phyloP scores from a whole-genome alignment of 2,797 vertebrate genomes.

The Muraenolepis orangiensis region DNA sequence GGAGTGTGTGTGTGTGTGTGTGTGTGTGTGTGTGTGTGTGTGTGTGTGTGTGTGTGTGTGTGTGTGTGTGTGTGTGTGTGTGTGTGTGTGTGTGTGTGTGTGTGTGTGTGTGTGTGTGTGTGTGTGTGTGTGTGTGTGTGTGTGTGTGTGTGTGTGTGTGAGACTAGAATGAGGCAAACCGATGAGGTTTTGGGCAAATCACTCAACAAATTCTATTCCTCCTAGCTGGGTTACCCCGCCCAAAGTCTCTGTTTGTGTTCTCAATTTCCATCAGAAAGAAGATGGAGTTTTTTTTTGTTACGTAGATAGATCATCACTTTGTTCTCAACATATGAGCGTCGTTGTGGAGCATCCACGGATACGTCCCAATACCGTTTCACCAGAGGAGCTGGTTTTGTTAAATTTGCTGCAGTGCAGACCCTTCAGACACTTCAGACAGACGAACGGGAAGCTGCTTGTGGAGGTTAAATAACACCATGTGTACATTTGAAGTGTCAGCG shows the following conservation, averaged over 20 bases:
- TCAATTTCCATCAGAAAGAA: slow-evolving; percentile 45
- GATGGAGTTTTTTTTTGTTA: slow-evolving; percentile 56
- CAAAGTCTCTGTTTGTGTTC: slow-evolving; percentile 38
- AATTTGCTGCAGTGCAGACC: no score
- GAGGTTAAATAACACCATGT: no score
- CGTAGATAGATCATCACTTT: slow-evolving; percentile 39
- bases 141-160: not conserved
- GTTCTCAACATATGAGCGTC: slow-evolving; percentile 41
- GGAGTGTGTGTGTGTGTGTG: not conserved
- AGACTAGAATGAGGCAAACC: no score
- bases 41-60: not conserved
- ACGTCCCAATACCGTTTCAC: slow-evolving; percentile 14
- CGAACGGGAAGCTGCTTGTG: no score
- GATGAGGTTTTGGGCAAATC: slow-evolving; percentile 37
- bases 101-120: not conserved
- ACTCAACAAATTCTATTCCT: slow-evolving; percentile 59
- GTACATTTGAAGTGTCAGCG: no score
- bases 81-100: not conserved
- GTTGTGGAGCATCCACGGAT: slow-evolving; percentile 15
- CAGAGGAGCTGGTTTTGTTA: no score
- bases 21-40: not conserved
- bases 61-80: not conserved
- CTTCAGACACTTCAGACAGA: no score
- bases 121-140: not conserved
- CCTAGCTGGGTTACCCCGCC: slow-evolving; percentile 46